Conservation (phyloP, 2,113 vertebrate species). For the Anoplopoma fimbria region DNA sequence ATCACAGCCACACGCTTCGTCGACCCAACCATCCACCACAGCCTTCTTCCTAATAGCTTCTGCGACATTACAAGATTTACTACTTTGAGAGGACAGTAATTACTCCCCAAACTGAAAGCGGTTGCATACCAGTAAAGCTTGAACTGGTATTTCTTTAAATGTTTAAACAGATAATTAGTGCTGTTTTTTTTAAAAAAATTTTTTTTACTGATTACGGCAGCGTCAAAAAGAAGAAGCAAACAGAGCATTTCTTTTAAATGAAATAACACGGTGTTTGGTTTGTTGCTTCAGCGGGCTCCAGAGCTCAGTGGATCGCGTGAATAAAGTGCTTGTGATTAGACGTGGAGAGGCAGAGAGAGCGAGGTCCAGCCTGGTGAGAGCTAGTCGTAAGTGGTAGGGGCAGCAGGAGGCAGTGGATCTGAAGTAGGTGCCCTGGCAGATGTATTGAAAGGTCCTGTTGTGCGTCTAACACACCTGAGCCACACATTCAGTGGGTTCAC, state of each 20-base stretch:
- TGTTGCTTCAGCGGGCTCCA: conserved; percentile 14
- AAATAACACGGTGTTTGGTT: conserved; percentile 11
- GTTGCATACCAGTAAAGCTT: background rate
- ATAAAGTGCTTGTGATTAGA: conserved; percentile 20
- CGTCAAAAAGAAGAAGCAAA: background rate
- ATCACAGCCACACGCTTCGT: background rate
- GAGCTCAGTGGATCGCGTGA: conserved; percentile 1
- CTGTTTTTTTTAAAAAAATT: too few species aligned
- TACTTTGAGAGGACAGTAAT: background rate
- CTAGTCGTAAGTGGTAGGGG: conserved; percentile 46
- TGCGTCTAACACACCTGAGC: conserved; percentile 77
- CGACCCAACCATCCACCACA: background rate
- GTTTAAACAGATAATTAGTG: background rate
- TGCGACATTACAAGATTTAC: background rate
- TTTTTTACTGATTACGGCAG: background rate
- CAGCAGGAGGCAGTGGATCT: conserved; percentile 60
- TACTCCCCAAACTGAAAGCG: background rate
- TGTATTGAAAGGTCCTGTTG: conserved; percentile 60
- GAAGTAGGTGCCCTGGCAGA: conserved; percentile 48
- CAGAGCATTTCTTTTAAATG: background rate
- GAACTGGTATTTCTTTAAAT: background rate
- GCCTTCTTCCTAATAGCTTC: background rate
- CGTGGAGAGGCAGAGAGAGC: background rate
- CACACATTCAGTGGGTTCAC: conserved; percentile 44
- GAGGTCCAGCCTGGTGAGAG: conserved; percentile 45